phyloP scores from a whole-genome alignment of 2,888 invertebrate species.

The Urechis unicinctus region DNA sequence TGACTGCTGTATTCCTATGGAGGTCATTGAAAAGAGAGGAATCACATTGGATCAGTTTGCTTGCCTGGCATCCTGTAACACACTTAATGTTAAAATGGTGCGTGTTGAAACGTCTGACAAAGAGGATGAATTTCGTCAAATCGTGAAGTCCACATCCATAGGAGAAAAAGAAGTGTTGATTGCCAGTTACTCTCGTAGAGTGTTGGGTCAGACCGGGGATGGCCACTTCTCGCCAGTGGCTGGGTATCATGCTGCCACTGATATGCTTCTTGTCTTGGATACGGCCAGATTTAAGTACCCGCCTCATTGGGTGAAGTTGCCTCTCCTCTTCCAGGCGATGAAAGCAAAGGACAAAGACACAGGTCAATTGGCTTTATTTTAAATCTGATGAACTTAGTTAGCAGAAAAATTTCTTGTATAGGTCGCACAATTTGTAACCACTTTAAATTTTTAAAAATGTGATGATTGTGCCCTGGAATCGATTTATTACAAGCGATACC shows the following conservation, averaged over 20 bases:
- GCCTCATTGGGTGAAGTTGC: slow-evolving; percentile 47
- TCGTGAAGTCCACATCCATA: slow-evolving; percentile 8
- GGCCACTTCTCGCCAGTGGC: slow-evolving; percentile 49
- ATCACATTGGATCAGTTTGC: slow-evolving; percentile 45
- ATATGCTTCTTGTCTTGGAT: slow-evolving; percentile 47
- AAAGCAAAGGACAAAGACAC: slow-evolving; percentile 36
- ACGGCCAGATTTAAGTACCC: slow-evolving; percentile 52
- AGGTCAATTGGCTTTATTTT: slow-evolving; percentile 16
- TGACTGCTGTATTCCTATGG: slow-evolving; percentile 48
- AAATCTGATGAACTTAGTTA: not conserved
- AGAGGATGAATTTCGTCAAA: slow-evolving; percentile 18
- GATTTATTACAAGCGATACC: too few relatives aligned
- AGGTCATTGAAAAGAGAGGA: slow-evolving; percentile 34
- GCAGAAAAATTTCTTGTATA: not conserved
- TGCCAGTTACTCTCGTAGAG: slow-evolving; percentile 38
- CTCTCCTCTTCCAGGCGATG: slow-evolving; percentile 43
- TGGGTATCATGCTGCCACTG: slow-evolving; percentile 43
- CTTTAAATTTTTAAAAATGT: too few relatives aligned
- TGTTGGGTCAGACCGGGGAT: slow-evolving; percentile 46
- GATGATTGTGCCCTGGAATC: too few relatives aligned
- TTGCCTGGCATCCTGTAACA: slow-evolving; percentile 48
- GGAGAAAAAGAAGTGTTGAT: slow-evolving; percentile 22
- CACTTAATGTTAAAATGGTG: slow-evolving; percentile 22
- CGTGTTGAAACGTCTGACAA: slow-evolving; percentile 11
- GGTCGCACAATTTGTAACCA: slow-evolving; percentile 1